These are phyloP conservation scores for Sciurus niger DNA, from an alignment of 2,113 vertebrate species.

Conservation along the genomic window DNA sequence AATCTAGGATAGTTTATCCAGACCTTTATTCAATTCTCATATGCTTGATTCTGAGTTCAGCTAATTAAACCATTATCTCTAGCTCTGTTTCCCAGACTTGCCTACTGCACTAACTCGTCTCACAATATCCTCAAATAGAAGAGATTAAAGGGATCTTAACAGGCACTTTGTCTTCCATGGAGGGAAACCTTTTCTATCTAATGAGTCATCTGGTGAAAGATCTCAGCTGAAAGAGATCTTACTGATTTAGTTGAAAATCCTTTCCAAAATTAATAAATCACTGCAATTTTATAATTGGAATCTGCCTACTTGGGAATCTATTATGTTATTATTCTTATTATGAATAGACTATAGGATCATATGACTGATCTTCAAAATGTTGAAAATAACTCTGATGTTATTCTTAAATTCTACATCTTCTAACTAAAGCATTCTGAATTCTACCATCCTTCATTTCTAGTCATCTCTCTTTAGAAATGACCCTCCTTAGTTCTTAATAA, in stretches of 20 bases:
- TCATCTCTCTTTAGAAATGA: not conserved
- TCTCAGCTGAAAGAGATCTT: not conserved
- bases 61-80: slow-evolving; percentile 32
- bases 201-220: not conserved
- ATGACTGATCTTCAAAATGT: not conserved
- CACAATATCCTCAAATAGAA: not conserved
- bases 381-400: not conserved
- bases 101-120: not conserved
- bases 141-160: not conserved
- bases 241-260: not conserved
- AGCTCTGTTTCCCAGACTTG: not conserved
- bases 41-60: not conserved
- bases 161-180: not conserved
- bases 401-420: not conserved
- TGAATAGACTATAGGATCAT: not conserved
- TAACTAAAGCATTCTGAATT: not conserved
- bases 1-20: not conserved
- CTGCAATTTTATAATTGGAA: not conserved
- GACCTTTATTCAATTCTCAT: not conserved
- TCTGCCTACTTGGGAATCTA: not conserved
- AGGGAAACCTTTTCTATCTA: not conserved
- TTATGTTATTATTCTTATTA: not conserved
- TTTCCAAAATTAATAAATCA: slow-evolving; percentile 14
- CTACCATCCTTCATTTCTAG: not conserved
- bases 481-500: not conserved